A percentile compares a stretch with the other conserved stretches of the same genome.
Evolutionary conservation across 2,888 invertebrate species (phyloP).

Genomic region (Tachina grossa): DNA sequence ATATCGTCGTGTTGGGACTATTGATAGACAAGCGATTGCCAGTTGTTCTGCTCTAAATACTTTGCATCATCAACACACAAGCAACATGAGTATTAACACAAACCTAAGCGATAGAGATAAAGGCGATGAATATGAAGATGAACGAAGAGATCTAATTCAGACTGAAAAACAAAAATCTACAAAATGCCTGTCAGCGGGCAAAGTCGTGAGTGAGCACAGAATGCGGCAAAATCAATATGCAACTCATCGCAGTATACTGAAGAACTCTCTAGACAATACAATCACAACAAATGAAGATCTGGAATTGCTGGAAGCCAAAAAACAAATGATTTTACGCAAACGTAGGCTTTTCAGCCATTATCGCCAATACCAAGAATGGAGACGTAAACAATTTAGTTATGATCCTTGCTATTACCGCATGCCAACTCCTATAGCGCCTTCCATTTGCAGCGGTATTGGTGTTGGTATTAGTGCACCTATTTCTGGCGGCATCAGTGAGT

Average conservation of each 20-base stretch:
- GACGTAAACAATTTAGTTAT: conserved; percentile 82
- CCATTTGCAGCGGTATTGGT: conserved; percentile 64
- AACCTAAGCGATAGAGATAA: conserved; percentile 47
- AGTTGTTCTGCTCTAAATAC: conserved; percentile 70
- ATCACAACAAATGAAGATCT: conserved; percentile 77
- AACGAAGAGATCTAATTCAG: conserved; percentile 56
- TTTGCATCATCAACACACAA: conserved; percentile 60
- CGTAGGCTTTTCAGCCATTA: conserved; percentile 82
- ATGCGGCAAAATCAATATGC: conserved; percentile 77
- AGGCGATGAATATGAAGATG: conserved; percentile 66
- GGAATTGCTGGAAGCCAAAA: conserved; percentile 80
- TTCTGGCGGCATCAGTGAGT: conserved; percentile 58
- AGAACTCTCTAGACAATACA: conserved; percentile 78
- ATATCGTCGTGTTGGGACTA: conserved; percentile 76
- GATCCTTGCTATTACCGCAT: conserved; percentile 81
- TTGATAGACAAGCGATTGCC: conserved; percentile 76
- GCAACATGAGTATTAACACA: conserved; percentile 44
- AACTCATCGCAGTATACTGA: conserved; percentile 79
- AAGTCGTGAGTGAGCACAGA: conserved; percentile 42
- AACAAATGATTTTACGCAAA: conserved; percentile 80
- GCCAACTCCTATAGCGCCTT: conserved; percentile 76
- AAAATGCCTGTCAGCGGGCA: conserved; percentile 43
- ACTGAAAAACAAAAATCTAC: conserved; percentile 2
- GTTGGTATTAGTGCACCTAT: conserved; percentile 38
- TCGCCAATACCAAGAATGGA: conserved; percentile 82